A percentile compares a stretch with the other conserved stretches of the same genome.
These are phyloP conservation scores for Pygoscelis adeliae DNA, from an alignment of 2,113 vertebrate genomes.

Conservation along the genomic window DNA sequence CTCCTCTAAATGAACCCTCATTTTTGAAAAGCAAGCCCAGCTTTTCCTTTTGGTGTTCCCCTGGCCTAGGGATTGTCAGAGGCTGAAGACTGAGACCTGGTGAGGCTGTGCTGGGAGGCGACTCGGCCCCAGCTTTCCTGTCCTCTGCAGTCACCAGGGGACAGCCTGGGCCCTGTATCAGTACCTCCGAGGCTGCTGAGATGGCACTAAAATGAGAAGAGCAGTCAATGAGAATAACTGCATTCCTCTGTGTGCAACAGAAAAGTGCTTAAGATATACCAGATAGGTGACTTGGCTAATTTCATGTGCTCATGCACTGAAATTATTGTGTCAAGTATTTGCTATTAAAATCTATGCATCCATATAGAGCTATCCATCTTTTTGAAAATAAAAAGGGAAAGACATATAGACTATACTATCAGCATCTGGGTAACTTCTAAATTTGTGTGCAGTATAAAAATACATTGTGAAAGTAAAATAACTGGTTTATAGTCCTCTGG, in stretches of 20 bases:
- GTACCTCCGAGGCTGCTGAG: not conserved
- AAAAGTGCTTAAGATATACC: not conserved
- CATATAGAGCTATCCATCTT: not conserved
- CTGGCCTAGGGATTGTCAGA: not conserved
- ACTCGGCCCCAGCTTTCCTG: not conserved
- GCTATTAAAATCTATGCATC: not conserved
- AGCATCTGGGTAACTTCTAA: not conserved
- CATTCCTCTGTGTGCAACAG: not conserved
- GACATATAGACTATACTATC: not conserved
- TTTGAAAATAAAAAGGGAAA: not conserved
- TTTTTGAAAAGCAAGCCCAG: not conserved
- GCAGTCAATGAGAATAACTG: not conserved
- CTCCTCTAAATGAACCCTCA: not conserved
- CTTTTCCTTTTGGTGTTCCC: not conserved
- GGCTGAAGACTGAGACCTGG: not conserved
- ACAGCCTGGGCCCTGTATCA: not conserved
- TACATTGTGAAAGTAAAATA: not conserved
- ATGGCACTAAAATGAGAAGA: not conserved
- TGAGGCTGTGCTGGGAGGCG: not conserved
- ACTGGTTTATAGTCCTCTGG: not conserved
- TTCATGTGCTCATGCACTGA: not conserved
- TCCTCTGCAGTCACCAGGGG: not conserved
- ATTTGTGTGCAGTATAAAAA: slow-evolving; percentile 2
- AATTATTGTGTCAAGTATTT: not conserved
- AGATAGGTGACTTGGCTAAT: not conserved